Percentiles rank a stretch among this genome's conserved stretches.
Conservation (phyloP, 2,888 invertebrate genomes). For the Lithophane ornitopus region DNA sequence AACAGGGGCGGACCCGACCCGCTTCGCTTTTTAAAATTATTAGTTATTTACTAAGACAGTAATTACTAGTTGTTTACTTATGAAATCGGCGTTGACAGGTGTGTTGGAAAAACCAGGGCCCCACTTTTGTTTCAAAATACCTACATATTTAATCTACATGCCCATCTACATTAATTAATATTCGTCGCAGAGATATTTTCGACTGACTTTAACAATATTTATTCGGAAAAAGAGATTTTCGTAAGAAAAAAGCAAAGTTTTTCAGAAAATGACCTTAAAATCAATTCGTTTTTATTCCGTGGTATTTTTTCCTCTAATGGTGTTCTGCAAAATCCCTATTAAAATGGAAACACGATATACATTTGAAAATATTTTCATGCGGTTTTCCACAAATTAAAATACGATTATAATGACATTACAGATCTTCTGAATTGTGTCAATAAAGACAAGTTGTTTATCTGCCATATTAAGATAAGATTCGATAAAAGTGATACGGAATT, state of each 20-base stretch:
- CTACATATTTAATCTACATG: too few relatives aligned
- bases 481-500: neutral
- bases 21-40: neutral
- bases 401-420: constrained; percentile 9
- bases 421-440: neutral
- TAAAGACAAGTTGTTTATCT: constrained; percentile 3
- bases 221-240: too few relatives aligned
- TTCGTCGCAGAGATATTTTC: too few relatives aligned
- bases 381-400: constrained; percentile 33
- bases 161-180: too few relatives aligned
- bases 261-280: neutral
- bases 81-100: neutral
- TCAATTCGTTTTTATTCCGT: neutral
- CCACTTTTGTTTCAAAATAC: neutral
- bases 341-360: neutral
- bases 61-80: constrained; percentile 3
- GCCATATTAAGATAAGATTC: neutral
- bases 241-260: too few relatives aligned
- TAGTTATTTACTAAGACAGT: neutral
- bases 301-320: neutral
- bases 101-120: neutral
- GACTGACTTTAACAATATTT: neutral
- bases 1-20: constrained; percentile 7
- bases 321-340: neutral
- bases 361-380: neutral